Percentiles rank a stretch among this genome's conserved stretches.
phyloP scores from a whole-genome alignment of 2,888 invertebrate genomes.

The Harmothoe impar region DNA sequence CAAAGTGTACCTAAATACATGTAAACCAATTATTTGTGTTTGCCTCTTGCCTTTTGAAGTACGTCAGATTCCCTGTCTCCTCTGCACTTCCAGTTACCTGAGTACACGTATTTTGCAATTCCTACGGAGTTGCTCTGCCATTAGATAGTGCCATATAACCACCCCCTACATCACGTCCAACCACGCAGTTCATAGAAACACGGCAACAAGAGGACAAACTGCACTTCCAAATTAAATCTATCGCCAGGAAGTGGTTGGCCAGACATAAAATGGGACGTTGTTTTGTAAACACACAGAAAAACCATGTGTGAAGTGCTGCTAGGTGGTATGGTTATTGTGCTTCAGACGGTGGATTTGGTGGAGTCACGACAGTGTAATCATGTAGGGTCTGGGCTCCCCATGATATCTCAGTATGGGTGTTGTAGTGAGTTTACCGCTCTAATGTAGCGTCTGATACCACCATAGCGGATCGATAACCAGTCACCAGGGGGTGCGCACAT shows the following conservation, averaged over 20 bases:
- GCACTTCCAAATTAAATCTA: not conserved
- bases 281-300: not conserved
- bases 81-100: too few relatives aligned
- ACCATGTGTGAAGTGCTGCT: not conserved
- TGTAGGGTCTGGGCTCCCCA: not conserved
- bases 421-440: not conserved
- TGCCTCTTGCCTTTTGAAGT: too few relatives aligned
- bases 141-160: too few relatives aligned
- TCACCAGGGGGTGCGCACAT: constrained; percentile 35
- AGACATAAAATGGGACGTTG: not conserved
- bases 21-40: too few relatives aligned
- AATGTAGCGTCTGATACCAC: not conserved
- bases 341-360: not conserved
- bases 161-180: too few relatives aligned
- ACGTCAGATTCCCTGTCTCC: too few relatives aligned
- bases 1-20: too few relatives aligned
- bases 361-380: not conserved
- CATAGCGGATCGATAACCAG: not conserved
- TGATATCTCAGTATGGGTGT: not conserved
- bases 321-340: not conserved
- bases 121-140: too few relatives aligned
- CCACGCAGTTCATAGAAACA: too few relatives aligned
- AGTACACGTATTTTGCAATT: too few relatives aligned
- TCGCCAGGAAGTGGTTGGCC: not conserved
- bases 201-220: not conserved